Evolutionary conservation across 2,888 invertebrate species (phyloP).

Genomic region (Itoplectis maculator): DNA sequence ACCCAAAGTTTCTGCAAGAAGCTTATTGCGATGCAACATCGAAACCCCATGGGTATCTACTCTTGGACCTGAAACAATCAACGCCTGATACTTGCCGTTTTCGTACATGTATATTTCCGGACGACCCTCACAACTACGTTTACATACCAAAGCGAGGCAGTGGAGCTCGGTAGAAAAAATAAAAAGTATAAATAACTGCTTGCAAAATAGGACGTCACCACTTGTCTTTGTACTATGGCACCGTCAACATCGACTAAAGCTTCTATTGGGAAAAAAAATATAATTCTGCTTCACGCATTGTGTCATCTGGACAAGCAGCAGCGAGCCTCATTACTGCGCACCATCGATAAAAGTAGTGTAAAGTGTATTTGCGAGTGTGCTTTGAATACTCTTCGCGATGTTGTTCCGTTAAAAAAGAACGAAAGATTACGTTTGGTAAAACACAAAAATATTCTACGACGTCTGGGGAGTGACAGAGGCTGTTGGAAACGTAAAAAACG

Average conservation of each 20-base stretch:
- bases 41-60: background rate
- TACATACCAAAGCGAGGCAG: constrained; percentile 16
- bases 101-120: constrained; percentile 15
- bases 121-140: constrained; percentile 1
- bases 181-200: background rate
- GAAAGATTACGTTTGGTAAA: too few species aligned
- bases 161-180: background rate
- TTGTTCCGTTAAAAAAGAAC: too few species aligned
- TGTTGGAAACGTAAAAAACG: too few species aligned
- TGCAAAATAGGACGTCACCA: background rate
- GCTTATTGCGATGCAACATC: constrained; percentile 1
- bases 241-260: background rate
- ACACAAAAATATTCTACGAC: too few species aligned
- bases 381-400: background rate
- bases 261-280: constrained; percentile 10
- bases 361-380: background rate
- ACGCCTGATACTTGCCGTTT: constrained; percentile 40
- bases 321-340: background rate
- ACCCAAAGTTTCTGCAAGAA: constrained; percentile 11
- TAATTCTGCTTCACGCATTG: background rate
- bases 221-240: background rate
- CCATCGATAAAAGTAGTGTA: background rate
- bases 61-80: constrained; percentile 23
- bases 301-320: background rate
- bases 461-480: too few species aligned